Evolutionary conservation across 2,113 vertebrate genomes (phyloP).

Genomic region (Chionodraco myersi): DNA sequence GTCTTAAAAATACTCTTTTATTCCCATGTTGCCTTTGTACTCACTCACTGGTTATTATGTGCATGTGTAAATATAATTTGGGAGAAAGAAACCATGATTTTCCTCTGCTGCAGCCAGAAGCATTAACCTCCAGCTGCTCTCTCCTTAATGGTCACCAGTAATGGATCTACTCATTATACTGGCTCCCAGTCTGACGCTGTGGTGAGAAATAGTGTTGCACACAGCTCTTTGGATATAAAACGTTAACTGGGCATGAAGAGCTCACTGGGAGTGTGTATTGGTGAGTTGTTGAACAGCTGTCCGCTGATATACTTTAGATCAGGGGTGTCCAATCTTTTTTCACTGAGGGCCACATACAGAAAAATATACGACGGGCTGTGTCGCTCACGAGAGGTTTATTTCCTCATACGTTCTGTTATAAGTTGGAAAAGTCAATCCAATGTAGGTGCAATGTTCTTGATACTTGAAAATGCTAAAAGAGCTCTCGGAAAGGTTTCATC

Average conservation of each 20-base stretch:
- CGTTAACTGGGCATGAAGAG: constrained; percentile 14
- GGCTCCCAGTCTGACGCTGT: constrained; percentile 20
- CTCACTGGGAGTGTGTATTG: constrained; percentile 12
- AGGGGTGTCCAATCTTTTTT: too few relatives aligned
- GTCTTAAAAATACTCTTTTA: background rate
- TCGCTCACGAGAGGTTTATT: too few relatives aligned
- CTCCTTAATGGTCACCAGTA: constrained; percentile 32
- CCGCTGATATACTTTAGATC: constrained; percentile 25
- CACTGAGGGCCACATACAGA: too few relatives aligned
- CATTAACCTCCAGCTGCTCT: constrained; percentile 39
- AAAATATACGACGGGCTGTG: too few relatives aligned
- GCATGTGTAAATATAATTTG: constrained; percentile 11
- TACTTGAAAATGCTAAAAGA: too few relatives aligned
- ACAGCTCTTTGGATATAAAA: constrained; percentile 7
- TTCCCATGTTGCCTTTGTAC: background rate
- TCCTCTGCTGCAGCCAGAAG: constrained; percentile 8
- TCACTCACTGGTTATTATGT: background rate
- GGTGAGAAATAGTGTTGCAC: background rate
- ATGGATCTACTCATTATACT: constrained; percentile 48
- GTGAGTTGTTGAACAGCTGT: constrained; percentile 34
- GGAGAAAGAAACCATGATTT: constrained; percentile 6
- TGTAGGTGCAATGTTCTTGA: too few relatives aligned
- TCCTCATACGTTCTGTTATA: too few relatives aligned
- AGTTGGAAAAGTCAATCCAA: too few relatives aligned
- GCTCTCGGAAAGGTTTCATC: too few relatives aligned